Evolutionary conservation across 2,888 invertebrate genomes (phyloP), one percentile per base, ranked within the genome.

Genomic region (Chrysodeixis includens): DNA sequence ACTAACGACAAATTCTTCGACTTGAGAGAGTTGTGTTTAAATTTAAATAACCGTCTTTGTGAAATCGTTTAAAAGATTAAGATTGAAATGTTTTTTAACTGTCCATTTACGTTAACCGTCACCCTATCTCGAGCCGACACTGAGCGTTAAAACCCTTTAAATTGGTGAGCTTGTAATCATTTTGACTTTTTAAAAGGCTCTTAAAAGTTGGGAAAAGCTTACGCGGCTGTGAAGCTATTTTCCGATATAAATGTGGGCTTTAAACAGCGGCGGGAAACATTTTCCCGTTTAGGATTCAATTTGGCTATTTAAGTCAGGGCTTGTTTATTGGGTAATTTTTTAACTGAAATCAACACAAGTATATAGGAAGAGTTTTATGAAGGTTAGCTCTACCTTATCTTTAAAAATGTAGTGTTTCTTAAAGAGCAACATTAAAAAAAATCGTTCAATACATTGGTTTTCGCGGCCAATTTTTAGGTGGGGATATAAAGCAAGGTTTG

Each of bases 221-320:
- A 26, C 56, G 74, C 30, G 35, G 26, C 40, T 26, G 9, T n/a
- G 20, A 22, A 67, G 32, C 20, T 32, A 61, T 57, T 57, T 56
- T 22, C 53, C 53, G 49, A 49, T 49, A 49, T 49, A 49, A 49
- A 20, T 46, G 9, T 18, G 8, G 46, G 46, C 10, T 20, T 46
- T 49, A 49, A 49, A 49, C 18, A 20, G 1, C 10, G 4, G 18
- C 10, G 20, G 18, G 2, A 9, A 9, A 49, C 46, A 49, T 16
- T 49, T 49, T 12, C 10, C 8, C 18, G 46, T 20, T 49, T 80
- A 84, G 64, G n/a, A 69, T 83, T 75, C 89, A 87, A 18, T 83
- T 82, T 72, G 88, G 90, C 8, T 76, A 83, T 26, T 26, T 26
- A n/a, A 88, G 86, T 64, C 86, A 87, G 1, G 84, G 84, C 1